Evolutionary conservation across 2,113 vertebrate species (phyloP), one percentile per base, ranked within the genome.

Genomic region (Anguilla japonica): DNA sequence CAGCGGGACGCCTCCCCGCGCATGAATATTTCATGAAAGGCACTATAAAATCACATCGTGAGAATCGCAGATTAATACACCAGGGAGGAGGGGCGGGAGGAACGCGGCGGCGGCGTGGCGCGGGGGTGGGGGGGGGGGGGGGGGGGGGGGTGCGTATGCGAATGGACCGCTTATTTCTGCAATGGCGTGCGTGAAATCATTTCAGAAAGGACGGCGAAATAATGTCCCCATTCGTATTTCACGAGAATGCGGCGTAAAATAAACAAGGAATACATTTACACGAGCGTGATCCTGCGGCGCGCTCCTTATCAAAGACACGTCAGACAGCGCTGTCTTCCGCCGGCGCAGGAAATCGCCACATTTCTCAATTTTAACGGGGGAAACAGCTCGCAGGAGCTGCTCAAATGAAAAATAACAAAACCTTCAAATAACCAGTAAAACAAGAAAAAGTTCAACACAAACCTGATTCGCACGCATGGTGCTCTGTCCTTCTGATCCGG

Each of bases 61-160:
- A 91, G 90, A 94, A 90, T 92, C 89, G 87, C 87, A 92, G 90
- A 94, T 91, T 89, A 91, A 92, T 88, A 88, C 92, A 88, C 87
- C 26, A 29, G 84, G 84, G 90, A 88, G 50, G 34, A 22, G 78
- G 50, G 82, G 50, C 29, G 87, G 78, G 89, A 46, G 60, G 60
- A 26, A 0, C 34, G 79, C 2, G 87, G 50, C 40, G n/a, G 71
- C 41, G 43, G 50, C n/a, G 83, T 50, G 75, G 84, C 50, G 14
- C n/a, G 60, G 80, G 81, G 41, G 84, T 40, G 34, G 39, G 20
- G 18, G 5, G 18, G 2, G 71, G 67, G 39, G 67, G 53, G 85
- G 60, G 60, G 57, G 71, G 46, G 22, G 13, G 60, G 53, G 20
- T 20, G 16, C 15, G 9, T 26, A 50, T 81, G 50, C 16, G 82